Percentiles rank a stretch among this genome's conserved stretches.
Conservation (phyloP, 1,140 invertebrate species). For the Melanaphis sacchari region DNA sequence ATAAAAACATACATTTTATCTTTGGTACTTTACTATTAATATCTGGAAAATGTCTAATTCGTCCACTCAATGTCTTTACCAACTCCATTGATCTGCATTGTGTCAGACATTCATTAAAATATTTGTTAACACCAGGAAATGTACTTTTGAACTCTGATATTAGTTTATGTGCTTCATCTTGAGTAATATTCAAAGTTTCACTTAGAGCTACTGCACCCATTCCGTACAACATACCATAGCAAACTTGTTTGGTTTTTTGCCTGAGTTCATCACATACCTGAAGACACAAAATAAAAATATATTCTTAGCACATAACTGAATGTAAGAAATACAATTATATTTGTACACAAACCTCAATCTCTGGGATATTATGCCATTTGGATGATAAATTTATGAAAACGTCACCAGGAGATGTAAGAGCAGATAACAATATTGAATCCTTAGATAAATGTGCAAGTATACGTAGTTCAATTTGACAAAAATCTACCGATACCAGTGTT, state of each 20-base stretch:
- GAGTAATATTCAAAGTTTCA: constrained; percentile 79
- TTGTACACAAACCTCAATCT: constrained; percentile 67
- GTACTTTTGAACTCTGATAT: constrained; percentile 82
- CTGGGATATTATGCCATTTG: constrained; percentile 76
- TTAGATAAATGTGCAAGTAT: constrained; percentile 89
- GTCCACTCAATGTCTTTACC: constrained; percentile 81
- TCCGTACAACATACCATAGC: constrained; percentile 98
- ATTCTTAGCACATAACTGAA: neutral
- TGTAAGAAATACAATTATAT: neutral
- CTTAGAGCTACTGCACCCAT: constrained; percentile 88
- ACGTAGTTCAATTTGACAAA: constrained; percentile 93
- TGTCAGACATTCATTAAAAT: constrained; percentile 73
- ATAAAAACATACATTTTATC: constrained; percentile 67
- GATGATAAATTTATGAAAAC: constrained; percentile 88
- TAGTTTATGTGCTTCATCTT: constrained; percentile 81
- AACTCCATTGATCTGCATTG: constrained; percentile 77
- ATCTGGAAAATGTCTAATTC: constrained; percentile 79
- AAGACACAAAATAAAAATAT: constrained; percentile 58
- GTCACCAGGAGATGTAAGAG: constrained; percentile 72
- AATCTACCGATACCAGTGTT: constrained; percentile 88
- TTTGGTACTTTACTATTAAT: constrained; percentile 73
- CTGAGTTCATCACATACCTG: constrained; percentile 78
- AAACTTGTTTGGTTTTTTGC: constrained; percentile 90
- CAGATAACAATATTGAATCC: constrained; percentile 75
- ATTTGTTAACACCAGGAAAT: constrained; percentile 76